These are phyloP conservation scores for Petrolisthes cinctipes DNA, from an alignment of 2,888 invertebrate species.

Conservation along the genomic window DNA sequence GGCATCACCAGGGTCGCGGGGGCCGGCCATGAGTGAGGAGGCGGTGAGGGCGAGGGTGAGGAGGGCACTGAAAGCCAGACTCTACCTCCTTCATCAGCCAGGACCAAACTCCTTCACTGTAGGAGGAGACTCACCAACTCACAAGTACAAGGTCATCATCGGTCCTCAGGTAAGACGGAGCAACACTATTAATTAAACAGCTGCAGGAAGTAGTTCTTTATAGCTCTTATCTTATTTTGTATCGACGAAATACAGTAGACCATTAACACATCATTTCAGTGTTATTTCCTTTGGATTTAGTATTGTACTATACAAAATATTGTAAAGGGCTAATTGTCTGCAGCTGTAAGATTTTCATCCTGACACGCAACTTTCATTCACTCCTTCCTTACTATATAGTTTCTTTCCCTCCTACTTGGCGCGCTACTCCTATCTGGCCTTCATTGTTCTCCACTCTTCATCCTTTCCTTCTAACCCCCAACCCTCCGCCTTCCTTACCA, in stretches of 20 bases:
- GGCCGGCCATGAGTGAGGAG: constrained; percentile 65
- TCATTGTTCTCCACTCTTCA: neutral
- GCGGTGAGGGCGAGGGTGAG: constrained; percentile 66
- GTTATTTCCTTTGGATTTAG: neutral
- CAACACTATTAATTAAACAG: too few relatives aligned
- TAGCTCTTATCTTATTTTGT: neutral
- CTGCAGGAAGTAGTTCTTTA: neutral
- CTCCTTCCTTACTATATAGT: neutral
- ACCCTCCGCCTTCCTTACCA: neutral
- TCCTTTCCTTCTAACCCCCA: neutral
- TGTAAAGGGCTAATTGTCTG: too few relatives aligned
- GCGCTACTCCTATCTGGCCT: neutral
- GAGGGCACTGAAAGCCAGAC: constrained; percentile 69
- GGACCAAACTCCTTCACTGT: constrained; percentile 72
- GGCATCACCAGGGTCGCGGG: constrained; percentile 48
- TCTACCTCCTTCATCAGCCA: constrained; percentile 71
- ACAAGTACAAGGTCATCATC: constrained; percentile 71
- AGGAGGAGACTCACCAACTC: constrained; percentile 70
- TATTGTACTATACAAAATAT: too few relatives aligned
- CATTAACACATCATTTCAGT: neutral
- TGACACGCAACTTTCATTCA: neutral
- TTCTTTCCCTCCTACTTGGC: neutral
- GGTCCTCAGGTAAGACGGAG: constrained; percentile 70
- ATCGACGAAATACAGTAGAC: neutral
- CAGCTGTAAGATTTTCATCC: too few relatives aligned